Evolutionary conservation across 2,797 vertebrate genomes (phyloP).

Genomic region (Triplophysa bombifrons): DNA sequence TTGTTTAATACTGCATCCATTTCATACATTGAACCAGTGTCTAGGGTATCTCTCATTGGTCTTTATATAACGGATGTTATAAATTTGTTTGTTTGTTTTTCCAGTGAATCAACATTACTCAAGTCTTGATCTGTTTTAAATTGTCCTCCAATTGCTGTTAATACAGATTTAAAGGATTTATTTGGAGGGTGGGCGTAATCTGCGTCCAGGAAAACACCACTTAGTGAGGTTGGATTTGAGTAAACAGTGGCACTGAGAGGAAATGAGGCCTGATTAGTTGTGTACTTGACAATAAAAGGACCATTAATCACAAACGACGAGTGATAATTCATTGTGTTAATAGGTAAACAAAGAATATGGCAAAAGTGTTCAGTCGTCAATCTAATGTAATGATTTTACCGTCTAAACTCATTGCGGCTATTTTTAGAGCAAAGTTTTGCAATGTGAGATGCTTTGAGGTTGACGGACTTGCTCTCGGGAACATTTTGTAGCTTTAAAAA

Average conservation of each 20-base stretch:
- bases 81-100: not conserved
- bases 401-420: constrained; percentile 1
- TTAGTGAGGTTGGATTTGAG: constrained; percentile 19
- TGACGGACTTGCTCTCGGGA: not conserved
- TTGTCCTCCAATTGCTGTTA: not conserved
- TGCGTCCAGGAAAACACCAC: not conserved
- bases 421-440: not conserved
- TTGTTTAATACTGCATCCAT: not conserved
- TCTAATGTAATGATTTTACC: constrained; percentile 13
- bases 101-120: constrained; percentile 10
- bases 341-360: not conserved
- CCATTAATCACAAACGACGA: constrained; percentile 10
- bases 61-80: not conserved
- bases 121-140: not conserved
- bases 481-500: constrained; percentile 4
- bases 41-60: not conserved
- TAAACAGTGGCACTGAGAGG: not conserved
- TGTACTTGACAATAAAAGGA: constrained; percentile 5
- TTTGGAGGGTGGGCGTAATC: not conserved
- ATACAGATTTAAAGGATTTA: constrained; percentile 7
- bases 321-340: constrained; percentile 16
- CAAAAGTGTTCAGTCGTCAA: not conserved
- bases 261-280: constrained; percentile 23
- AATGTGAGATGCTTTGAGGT: not conserved
- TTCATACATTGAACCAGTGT: not conserved